Evolutionary conservation across 2,113 vertebrate species (phyloP).

Genomic region (Bos javanicus): DNA sequence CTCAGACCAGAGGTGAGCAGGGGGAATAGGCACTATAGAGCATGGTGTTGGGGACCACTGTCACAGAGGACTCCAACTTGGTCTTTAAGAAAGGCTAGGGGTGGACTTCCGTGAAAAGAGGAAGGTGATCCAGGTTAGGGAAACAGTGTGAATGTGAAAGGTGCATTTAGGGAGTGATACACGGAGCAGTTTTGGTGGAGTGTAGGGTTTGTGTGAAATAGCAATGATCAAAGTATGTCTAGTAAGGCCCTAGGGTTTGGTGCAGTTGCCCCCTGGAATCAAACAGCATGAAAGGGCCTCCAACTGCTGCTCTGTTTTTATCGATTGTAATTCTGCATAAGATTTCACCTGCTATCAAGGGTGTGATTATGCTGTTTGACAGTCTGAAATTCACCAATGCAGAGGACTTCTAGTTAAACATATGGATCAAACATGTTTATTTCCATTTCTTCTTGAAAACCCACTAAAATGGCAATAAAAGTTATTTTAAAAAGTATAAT

Average conservation of each 20-base stretch:
- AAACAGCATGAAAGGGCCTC: neutral
- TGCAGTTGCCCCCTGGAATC: neutral
- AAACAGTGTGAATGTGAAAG: neutral
- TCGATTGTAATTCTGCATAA: neutral
- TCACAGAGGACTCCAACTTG: neutral
- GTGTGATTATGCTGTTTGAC: neutral
- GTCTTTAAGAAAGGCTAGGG: neutral
- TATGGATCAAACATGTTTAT: neutral
- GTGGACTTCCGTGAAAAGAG: neutral
- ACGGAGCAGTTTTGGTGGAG: neutral
- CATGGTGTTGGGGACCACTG: neutral
- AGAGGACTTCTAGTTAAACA: neutral
- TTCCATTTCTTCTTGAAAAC: constrained; percentile 18
- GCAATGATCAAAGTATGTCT: neutral
- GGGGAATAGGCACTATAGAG: neutral
- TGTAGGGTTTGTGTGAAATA: neutral
- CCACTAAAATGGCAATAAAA: neutral
- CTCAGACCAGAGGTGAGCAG: neutral
- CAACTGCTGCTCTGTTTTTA: neutral
- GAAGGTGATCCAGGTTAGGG: neutral
- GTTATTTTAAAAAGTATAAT: neutral
- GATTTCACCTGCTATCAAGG: neutral
- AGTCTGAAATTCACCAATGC: neutral
- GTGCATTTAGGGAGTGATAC: neutral
- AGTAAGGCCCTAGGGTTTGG: neutral